Percentiles rank a stretch among this genome's conserved stretches.
Evolutionary conservation across 2,797 vertebrate genomes (phyloP).

Genomic region (Leuciscus waleckii): DNA sequence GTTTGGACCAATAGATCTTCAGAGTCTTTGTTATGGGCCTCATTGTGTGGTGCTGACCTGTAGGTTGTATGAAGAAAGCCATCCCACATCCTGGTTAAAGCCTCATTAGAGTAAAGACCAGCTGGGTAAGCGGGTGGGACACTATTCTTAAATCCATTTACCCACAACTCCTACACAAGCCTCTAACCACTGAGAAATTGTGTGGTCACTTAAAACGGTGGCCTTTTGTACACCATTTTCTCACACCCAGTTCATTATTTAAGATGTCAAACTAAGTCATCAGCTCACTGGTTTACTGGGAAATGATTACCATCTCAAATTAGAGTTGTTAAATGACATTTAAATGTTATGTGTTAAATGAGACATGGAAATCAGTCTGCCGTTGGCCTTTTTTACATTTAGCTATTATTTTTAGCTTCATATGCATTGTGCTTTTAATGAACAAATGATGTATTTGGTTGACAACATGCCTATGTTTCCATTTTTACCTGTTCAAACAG

Average conservation of each 20-base stretch:
- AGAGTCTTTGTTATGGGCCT: slow-evolving; percentile 77
- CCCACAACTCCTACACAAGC: slow-evolving; percentile 71
- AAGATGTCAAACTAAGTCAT: slow-evolving; percentile 71
- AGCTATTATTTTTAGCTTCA: neutral
- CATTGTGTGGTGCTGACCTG: slow-evolving; percentile 78
- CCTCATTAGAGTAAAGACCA: slow-evolving; percentile 78
- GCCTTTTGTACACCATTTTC: slow-evolving; percentile 71
- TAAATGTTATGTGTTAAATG: slow-evolving; percentile 23
- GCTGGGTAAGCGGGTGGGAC: slow-evolving; percentile 68
- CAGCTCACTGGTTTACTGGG: slow-evolving; percentile 61
- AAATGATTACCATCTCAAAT: slow-evolving; percentile 41
- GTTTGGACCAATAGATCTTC: slow-evolving; percentile 66
- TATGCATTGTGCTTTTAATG: neutral
- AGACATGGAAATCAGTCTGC: neutral
- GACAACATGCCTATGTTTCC: neutral
- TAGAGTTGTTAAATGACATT: slow-evolving; percentile 33
- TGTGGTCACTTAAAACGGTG: slow-evolving; percentile 65
- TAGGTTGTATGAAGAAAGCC: slow-evolving; percentile 75
- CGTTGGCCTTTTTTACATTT: slow-evolving; percentile 3
- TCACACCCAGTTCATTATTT: slow-evolving; percentile 73
- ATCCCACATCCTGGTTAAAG: slow-evolving; percentile 82
- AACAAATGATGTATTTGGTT: neutral
- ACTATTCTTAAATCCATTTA: slow-evolving; percentile 70
- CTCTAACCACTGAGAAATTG: slow-evolving; percentile 63
- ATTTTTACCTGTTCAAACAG: neutral